These are phyloP conservation scores for Aurelia aurita complex sp. Pacific DNA, from an alignment of 30 jellyfish, hydroid and myxozoan species.

Conservation along the genomic window DNA sequence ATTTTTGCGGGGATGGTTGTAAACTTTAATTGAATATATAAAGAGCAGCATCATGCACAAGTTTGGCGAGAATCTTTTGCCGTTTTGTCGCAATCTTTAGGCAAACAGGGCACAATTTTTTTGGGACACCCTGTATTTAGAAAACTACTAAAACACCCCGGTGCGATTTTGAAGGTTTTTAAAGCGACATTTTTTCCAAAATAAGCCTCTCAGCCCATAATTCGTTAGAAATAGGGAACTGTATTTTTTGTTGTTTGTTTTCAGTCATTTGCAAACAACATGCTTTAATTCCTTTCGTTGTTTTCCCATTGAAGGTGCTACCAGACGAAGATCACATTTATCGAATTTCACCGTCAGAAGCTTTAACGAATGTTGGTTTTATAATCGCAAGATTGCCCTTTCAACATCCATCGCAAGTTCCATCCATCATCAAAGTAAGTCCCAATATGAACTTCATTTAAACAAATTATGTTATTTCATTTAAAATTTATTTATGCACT, in stretches of 20 bases:
- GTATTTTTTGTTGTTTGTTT: neutral
- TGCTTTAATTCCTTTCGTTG: neutral
- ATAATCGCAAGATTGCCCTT: conserved; percentile 67
- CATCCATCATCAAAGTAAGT: conserved; percentile 59
- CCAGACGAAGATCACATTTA: conserved; percentile 70
- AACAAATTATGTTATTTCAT: too few species aligned
- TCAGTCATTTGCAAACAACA: neutral
- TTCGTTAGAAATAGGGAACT: neutral
- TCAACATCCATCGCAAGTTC: conserved; percentile 70
- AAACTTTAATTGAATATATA: too few species aligned
- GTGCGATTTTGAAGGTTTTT: too few species aligned
- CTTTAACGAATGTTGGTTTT: conserved; percentile 49
- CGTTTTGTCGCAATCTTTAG: too few species aligned
- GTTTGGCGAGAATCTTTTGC: too few species aligned
- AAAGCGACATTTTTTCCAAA: neutral
- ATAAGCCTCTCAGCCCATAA: neutral
- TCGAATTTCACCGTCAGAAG: conserved; percentile 46
- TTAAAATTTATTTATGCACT: too few species aligned
- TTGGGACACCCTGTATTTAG: too few species aligned
- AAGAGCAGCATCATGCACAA: too few species aligned
- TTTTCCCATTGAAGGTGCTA: conserved; percentile 21
- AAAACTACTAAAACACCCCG: too few species aligned
- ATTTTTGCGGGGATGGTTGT: too few species aligned
- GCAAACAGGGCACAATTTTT: too few species aligned
- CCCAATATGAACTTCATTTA: too few species aligned